phyloP scores from a whole-genome alignment of 2,113 vertebrate species.

The Pseudorasbora parva region DNA sequence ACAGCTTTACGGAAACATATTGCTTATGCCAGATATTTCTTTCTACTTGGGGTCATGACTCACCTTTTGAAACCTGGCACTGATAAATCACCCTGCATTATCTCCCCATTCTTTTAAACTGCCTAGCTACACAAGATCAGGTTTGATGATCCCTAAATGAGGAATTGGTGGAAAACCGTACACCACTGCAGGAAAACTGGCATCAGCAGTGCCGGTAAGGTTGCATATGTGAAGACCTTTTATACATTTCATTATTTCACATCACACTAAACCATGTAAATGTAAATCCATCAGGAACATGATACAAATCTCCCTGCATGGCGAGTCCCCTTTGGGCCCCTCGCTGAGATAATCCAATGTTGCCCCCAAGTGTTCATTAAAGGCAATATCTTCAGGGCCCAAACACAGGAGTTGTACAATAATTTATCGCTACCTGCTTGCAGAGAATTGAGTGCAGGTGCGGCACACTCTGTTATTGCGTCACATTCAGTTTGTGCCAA shows the following conservation, averaged over 20 bases:
- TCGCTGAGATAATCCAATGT: slow-evolving; percentile 69
- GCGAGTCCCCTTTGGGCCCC: neutral
- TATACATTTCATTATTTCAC: neutral
- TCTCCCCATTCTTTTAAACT: slow-evolving; percentile 40
- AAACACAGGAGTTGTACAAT: slow-evolving; percentile 53
- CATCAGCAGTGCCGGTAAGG: neutral
- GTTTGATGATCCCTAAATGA: slow-evolving; percentile 30
- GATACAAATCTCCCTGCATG: neutral
- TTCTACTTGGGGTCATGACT: slow-evolving; percentile 16
- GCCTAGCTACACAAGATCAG: slow-evolving; percentile 39
- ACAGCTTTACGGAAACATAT: slow-evolving; percentile 23
- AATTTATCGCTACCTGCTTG: slow-evolving; percentile 65
- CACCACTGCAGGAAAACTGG: slow-evolving; percentile 14
- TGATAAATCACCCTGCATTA: slow-evolving; percentile 33
- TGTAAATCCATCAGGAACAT: neutral
- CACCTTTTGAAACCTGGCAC: slow-evolving; percentile 11
- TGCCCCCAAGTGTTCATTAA: slow-evolving; percentile 70
- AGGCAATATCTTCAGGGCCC: slow-evolving; percentile 55
- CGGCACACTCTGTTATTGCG: slow-evolving; percentile 59
- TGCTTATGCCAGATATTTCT: slow-evolving; percentile 15
- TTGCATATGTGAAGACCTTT: slow-evolving; percentile 18
- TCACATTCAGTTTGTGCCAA: slow-evolving; percentile 64
- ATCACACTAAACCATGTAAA: neutral
- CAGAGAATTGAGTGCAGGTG: slow-evolving; percentile 60
- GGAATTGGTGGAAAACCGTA: slow-evolving; percentile 24